Evolutionary conservation across 2,888 invertebrate genomes (phyloP), one percentile per base, ranked within the genome.

Genomic region (Synanthedon myopaeformis): DNA sequence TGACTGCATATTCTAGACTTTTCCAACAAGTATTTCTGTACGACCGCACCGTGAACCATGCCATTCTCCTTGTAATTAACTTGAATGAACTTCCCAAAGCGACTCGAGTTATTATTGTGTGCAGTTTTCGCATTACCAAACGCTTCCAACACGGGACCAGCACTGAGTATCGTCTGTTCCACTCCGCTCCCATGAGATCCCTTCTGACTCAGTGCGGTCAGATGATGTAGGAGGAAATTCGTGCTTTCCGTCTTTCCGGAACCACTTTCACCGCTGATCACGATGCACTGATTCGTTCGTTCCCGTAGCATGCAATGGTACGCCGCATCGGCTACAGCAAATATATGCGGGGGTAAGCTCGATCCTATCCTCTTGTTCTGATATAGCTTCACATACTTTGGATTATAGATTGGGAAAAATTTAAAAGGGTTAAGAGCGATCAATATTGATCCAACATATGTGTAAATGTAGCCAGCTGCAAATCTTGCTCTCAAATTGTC

Each of bases 81-180:
- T 90, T 98, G 97, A 64, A 98, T 97, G 80, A 98, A 98, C 84
- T 98, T 98, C 52, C 98, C 98, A 84, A 98, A 98, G 59, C 98
- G 90, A 89, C 97, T 97, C 53, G 97, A 97, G 82, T 98, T 98
- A 83, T 98, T 97, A 79, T 98, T 98, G 75, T 98, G 97, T 3
- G 97, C 96, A 41, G 98, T 98, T 88, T 97, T 98, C 0, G 98
- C 97, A 86, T 98, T 98, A n/a, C 98, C 98, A 80, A 98, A 98
- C 5, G 98, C 98, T 90, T 98, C 98, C 51, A 98, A 86, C 50
- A 98, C 98, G 3, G 98, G 98, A 10, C 98, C 98, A 41, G 98
- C 97, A 72, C 96, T 96, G 53, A 98, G 89, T 69, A 98, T 96
- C 12, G 97, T 97, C 84, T 97, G 97, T 79, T 98, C 98, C 3